Conservation (phyloP, 2,113 vertebrate species). For the Bos indicus region DNA sequence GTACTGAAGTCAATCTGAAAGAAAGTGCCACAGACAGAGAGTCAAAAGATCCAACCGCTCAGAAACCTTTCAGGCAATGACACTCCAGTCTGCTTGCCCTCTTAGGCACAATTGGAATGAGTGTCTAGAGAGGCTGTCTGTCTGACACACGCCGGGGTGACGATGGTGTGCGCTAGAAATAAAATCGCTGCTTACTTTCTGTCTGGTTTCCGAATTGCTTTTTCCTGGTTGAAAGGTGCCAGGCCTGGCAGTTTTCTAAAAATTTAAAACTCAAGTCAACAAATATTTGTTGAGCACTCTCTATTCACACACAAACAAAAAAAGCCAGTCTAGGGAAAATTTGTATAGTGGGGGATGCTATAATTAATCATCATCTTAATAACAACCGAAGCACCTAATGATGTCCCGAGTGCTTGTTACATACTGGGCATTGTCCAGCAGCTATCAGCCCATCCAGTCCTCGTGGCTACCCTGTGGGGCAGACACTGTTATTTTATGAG, state of each 20-base stretch:
- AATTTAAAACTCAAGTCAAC: conserved; percentile 55
- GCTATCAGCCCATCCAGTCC: neutral
- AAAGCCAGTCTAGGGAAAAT: neutral
- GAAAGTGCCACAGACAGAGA: neutral
- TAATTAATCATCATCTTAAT: neutral
- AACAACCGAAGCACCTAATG: neutral
- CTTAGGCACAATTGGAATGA: neutral
- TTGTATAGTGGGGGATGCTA: neutral
- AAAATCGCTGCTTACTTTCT: conserved; percentile 68
- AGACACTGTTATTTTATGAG: neutral
- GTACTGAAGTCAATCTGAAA: neutral
- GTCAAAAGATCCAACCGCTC: neutral
- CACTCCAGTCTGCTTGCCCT: neutral
- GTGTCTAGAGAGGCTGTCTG: conserved; percentile 3
- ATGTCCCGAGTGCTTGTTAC: neutral
- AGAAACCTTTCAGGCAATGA: fast-evolving
- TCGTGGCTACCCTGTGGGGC: fast-evolving
- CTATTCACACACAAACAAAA: neutral
- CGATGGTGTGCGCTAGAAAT: conserved; percentile 17
- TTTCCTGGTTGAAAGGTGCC: conserved; percentile 60
- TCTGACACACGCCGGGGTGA: neutral
- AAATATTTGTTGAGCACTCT: conserved; percentile 56
- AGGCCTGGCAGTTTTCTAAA: conserved; percentile 48
- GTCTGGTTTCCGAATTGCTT: conserved; percentile 69
- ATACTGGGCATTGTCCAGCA: fast-evolving